A percentile compares a stretch with the other conserved stretches of the same genome.
phyloP scores from a whole-genome alignment of 2,113 vertebrate species.

The Phycodurus eques region DNA sequence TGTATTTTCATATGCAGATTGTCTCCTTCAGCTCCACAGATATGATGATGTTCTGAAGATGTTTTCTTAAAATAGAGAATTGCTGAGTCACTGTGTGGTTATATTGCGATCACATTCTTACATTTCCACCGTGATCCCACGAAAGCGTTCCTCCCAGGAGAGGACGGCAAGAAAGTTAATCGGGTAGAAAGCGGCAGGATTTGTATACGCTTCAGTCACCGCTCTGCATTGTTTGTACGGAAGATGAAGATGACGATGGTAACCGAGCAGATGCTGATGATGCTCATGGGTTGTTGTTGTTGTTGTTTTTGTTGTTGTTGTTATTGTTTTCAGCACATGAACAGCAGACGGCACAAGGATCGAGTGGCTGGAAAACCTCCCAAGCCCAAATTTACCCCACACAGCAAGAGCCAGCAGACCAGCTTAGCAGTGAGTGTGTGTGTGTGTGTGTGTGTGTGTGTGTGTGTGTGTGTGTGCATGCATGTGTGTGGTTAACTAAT shows the following conservation, averaged over 20 bases:
- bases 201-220: slow-evolving; percentile 34
- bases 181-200: slow-evolving; percentile 33
- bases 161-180: slow-evolving; percentile 4
- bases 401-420: slow-evolving; percentile 87
- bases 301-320: not conserved
- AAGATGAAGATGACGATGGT: slow-evolving; percentile 37
- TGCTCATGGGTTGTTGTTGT: slow-evolving; percentile 6
- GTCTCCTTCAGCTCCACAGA: too few relatives aligned
- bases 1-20: too few relatives aligned
- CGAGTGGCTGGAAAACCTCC: slow-evolving; percentile 91
- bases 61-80: too few relatives aligned
- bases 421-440: slow-evolving; percentile 82
- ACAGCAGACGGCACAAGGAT: slow-evolving; percentile 96
- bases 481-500: too few relatives aligned
- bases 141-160: not conserved
- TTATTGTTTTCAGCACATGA: slow-evolving; percentile 84
- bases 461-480: too few relatives aligned
- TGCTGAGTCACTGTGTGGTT: too few relatives aligned
- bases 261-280: slow-evolving; percentile 46
- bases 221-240: slow-evolving; percentile 48
- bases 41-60: too few relatives aligned
- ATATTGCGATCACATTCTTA: too few relatives aligned
- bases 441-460: not conserved
- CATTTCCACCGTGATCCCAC: too few relatives aligned
- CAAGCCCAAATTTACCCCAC: slow-evolving; percentile 91